Conservation (phyloP, 2,113 vertebrate genomes). For the Erythrocercus mccallii region DNA sequence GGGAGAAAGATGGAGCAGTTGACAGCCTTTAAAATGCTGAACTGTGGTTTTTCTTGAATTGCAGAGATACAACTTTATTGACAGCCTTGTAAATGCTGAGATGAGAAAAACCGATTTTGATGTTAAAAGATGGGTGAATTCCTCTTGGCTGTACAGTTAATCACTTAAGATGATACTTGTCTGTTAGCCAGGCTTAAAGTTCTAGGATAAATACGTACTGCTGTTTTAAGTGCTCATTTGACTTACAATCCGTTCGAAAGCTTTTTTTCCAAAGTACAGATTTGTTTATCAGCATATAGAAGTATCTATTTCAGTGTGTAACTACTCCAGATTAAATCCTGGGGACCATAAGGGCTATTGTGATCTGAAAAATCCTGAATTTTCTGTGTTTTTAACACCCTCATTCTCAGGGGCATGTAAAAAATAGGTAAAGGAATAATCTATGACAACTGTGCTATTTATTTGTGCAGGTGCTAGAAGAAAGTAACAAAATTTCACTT, state of each 20-base stretch:
- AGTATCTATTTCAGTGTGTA: background rate
- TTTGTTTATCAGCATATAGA: background rate
- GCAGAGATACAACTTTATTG: fast-evolving
- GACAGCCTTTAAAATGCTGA: background rate
- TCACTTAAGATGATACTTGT: background rate
- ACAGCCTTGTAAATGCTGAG: background rate
- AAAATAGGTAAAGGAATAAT: background rate
- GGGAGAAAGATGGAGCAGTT: background rate
- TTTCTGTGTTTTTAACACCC: background rate
- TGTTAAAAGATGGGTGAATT: background rate
- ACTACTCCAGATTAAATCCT: background rate
- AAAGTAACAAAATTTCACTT: background rate
- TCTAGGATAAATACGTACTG: background rate
- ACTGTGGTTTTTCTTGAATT: background rate
- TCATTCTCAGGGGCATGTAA: background rate
- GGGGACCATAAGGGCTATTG: background rate
- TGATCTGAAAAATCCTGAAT: background rate
- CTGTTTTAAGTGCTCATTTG: background rate
- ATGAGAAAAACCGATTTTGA: background rate
- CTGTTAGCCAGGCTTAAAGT: background rate
- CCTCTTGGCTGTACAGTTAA: fast-evolving
- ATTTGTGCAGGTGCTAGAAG: background rate
- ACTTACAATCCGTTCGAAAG: background rate
- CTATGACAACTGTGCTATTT: fast-evolving
- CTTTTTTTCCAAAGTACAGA: background rate